These are phyloP conservation scores for Hippocampus barbouri DNA, from an alignment of 2,113 vertebrate species.

Conservation along the genomic window DNA sequence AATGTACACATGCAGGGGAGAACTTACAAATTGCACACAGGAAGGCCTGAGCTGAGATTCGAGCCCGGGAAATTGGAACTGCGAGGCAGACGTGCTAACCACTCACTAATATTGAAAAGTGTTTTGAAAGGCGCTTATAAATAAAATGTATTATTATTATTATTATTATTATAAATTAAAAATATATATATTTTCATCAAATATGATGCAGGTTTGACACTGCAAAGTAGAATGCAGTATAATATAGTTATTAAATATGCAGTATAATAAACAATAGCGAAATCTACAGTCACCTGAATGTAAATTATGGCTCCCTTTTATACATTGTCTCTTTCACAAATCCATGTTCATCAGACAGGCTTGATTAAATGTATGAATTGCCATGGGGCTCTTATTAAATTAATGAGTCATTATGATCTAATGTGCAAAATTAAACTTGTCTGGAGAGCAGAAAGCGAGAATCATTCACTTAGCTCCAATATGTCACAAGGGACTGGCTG, in stretches of 20 bases:
- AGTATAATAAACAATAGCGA: neutral
- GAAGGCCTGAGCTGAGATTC: too few relatives aligned
- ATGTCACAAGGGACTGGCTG: neutral
- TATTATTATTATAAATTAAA: too few relatives aligned
- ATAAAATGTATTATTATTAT: too few relatives aligned
- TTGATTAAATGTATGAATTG: constrained; percentile 18
- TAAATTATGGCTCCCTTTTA: neutral
- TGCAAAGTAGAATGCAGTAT: neutral
- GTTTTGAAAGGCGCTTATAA: too few relatives aligned
- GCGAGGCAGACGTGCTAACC: neutral
- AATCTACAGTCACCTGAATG: neutral
- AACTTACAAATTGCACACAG: too few relatives aligned
- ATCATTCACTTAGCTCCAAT: constrained; percentile 5
- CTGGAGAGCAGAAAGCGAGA: constrained; percentile 5
- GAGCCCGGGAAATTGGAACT: too few relatives aligned
- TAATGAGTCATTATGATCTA: constrained; percentile 23
- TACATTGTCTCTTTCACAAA: constrained; percentile 3
- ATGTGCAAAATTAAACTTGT: constrained; percentile 17
- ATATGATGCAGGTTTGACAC: neutral
- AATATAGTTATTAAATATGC: neutral
- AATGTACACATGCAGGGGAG: too few relatives aligned
- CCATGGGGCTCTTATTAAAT: constrained; percentile 22
- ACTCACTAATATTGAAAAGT: too few relatives aligned
- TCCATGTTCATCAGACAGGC: constrained; percentile 20
- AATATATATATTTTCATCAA: neutral